Conservation (phyloP, 1,140 invertebrate species). For the Polypedilum vanderplanki region DNA sequence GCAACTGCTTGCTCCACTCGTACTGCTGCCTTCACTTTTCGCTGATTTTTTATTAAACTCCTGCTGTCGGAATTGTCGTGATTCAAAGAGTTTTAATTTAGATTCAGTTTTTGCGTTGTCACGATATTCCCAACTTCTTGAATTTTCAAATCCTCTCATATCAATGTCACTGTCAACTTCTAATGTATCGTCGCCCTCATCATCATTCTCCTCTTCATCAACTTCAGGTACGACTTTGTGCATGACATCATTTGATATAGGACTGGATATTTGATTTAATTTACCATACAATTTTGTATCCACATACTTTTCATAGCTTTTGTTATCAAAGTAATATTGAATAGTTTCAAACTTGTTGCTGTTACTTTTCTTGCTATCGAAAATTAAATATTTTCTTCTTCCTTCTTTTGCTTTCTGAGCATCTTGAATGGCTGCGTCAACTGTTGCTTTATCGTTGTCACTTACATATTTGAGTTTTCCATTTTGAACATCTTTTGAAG, state of each 20-base stretch:
- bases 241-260: not conserved
- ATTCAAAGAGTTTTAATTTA: conserved; percentile 16
- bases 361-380: conserved; percentile 20
- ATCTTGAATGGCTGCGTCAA: not conserved
- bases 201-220: not conserved
- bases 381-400: conserved; percentile 29
- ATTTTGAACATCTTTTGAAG: not conserved
- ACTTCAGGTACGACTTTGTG: not conserved
- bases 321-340: conserved; percentile 31
- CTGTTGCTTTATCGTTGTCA: not conserved
- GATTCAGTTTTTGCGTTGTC: not conserved
- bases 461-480: conserved; percentile 20
- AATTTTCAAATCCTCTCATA: conserved; percentile 15
- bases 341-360: conserved; percentile 28
- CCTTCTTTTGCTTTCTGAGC: not conserved
- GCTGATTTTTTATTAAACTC: not conserved
- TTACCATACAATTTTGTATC: conserved; percentile 31
- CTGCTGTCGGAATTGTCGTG: not conserved
- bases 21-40: conserved; percentile 1
- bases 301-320: conserved; percentile 30
- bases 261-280: conserved; percentile 16
- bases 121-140: conserved; percentile 23
- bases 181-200: not conserved
- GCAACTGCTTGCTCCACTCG: conserved; percentile 6
- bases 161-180: not conserved